phyloP scores from a whole-genome alignment of 1,140 invertebrate genomes.

The Amphibalanus amphitrite region DNA sequence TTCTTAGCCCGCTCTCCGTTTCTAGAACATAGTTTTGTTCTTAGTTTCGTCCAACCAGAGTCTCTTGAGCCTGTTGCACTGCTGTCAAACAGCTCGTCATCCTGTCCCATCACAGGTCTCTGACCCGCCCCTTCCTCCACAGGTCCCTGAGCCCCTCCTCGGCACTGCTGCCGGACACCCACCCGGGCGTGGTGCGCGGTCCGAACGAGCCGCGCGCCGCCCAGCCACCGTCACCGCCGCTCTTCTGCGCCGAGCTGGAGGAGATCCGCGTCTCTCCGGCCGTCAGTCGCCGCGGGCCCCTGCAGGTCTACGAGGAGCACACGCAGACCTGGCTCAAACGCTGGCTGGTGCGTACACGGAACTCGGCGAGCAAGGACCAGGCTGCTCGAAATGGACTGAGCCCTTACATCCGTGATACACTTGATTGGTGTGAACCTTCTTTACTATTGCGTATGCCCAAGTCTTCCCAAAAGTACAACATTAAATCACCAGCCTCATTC shows the following conservation, averaged over 20 bases:
- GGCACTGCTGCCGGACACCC: not conserved
- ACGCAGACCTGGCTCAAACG: conserved; percentile 92
- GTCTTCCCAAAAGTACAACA: too few relatives aligned
- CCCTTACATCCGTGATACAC: too few relatives aligned
- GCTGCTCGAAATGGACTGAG: too few relatives aligned
- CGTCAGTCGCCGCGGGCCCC: conserved; percentile 84
- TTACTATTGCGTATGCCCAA: too few relatives aligned
- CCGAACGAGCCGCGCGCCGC: not conserved
- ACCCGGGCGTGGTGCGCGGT: not conserved
- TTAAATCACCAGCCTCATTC: too few relatives aligned
- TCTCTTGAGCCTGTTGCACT: too few relatives aligned
- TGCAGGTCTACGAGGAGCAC: conserved; percentile 93
- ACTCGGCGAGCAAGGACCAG: not conserved
- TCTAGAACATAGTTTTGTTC: too few relatives aligned
- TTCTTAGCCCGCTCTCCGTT: too few relatives aligned
- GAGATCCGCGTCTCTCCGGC: conserved; percentile 94
- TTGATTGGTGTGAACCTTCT: too few relatives aligned
- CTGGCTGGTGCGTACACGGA: conserved; percentile 68
- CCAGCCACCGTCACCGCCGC: conserved; percentile 35
- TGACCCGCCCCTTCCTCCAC: not conserved
- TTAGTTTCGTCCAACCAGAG: too few relatives aligned
- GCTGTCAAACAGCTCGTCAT: not conserved
- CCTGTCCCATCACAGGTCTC: not conserved
- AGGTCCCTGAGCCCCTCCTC: not conserved
- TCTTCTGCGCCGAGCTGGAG: conserved; percentile 87